Evolutionary conservation across 2,888 invertebrate species (phyloP).

Genomic region (Acleris laterana): DNA sequence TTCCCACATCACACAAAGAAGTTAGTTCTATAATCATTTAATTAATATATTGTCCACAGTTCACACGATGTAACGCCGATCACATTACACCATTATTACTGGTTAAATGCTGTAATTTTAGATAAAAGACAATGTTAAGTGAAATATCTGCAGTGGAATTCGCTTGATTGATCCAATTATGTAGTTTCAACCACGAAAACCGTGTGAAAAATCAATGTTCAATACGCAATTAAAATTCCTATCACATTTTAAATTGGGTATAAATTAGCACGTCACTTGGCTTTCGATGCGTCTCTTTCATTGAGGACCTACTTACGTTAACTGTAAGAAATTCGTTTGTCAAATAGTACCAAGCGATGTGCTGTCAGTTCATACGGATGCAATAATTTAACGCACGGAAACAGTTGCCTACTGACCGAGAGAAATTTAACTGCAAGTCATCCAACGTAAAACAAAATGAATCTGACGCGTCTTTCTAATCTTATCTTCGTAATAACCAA

Average conservation of each 20-base stretch:
- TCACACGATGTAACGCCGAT: slow-evolving; percentile 39
- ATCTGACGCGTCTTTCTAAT: slow-evolving; percentile 27
- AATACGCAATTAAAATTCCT: slow-evolving; percentile 18
- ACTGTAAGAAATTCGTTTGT: too few relatives aligned
- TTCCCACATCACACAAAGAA: slow-evolving; percentile 38
- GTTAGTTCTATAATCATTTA: slow-evolving; percentile 39
- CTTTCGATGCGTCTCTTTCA: too few relatives aligned
- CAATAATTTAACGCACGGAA: slow-evolving; percentile 10
- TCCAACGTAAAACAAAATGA: slow-evolving; percentile 25
- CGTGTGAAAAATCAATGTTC: slow-evolving; percentile 26
- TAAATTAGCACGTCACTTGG: neutral
- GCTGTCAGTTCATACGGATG: neutral
- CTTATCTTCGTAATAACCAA: slow-evolving; percentile 31
- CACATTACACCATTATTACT: slow-evolving; percentile 38
- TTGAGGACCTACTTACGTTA: too few relatives aligned
- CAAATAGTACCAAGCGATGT: too few relatives aligned
- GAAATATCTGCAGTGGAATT: slow-evolving; percentile 28
- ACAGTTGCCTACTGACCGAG: slow-evolving; percentile 36
- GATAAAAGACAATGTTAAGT: slow-evolving; percentile 26
- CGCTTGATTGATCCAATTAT: slow-evolving; percentile 31
- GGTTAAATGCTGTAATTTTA: slow-evolving; percentile 24
- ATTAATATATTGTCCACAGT: slow-evolving; percentile 40
- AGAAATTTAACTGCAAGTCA: slow-evolving; percentile 33
- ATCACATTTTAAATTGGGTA: neutral
- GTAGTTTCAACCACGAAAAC: slow-evolving; percentile 16